Conservation (phyloP, 2,113 vertebrate species). For the Phaetusa simplex region DNA sequence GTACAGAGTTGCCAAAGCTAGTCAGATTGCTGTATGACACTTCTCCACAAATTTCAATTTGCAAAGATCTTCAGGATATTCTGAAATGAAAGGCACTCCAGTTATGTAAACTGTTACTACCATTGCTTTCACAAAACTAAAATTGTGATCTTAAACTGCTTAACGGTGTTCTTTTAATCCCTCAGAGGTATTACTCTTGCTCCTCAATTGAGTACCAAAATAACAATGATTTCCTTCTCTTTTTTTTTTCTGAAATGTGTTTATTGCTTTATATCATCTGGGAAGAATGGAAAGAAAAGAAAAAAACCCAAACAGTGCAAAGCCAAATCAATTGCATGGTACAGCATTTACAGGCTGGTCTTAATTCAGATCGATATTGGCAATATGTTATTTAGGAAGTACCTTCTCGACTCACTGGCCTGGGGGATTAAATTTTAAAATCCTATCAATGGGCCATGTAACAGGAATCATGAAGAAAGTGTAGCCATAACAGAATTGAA, state of each 20-base stretch:
- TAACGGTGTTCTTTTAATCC: background rate
- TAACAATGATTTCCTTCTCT: background rate
- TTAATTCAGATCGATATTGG: conserved; percentile 65
- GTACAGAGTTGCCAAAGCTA: background rate
- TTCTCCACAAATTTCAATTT: background rate
- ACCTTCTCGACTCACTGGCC: conserved; percentile 23
- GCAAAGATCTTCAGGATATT: background rate
- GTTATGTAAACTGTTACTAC: background rate
- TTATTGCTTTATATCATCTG: background rate
- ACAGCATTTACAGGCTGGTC: conserved; percentile 34
- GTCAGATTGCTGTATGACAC: background rate
- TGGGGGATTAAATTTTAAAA: conserved; percentile 66
- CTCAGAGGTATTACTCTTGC: background rate
- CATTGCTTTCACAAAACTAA: background rate
- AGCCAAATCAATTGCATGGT: background rate
- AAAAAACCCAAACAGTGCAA: background rate
- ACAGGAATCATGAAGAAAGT: conserved; percentile 1
- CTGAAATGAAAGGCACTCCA: background rate
- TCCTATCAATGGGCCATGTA: background rate
- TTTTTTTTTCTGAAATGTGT: background rate
- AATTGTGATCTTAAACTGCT: background rate
- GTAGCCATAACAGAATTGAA: background rate
- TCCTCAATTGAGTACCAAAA: background rate
- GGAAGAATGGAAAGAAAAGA: background rate
- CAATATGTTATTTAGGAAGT: conserved; percentile 65